Conservation (phyloP, 2,797 vertebrate species). For the Oreonectes daqikongensis region DNA sequence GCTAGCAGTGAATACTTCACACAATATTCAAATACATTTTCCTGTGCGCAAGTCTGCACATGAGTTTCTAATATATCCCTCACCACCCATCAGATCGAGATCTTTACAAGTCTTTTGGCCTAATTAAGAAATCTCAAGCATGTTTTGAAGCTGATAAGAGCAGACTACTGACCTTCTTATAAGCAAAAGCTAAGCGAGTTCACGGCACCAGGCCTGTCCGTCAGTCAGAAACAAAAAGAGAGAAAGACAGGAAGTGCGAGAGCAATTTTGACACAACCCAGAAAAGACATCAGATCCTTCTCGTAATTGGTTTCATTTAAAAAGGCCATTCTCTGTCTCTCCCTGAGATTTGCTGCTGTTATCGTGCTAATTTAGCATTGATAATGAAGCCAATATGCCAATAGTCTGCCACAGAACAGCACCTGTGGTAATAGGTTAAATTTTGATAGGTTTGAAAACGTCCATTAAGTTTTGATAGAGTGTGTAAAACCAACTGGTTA, state of each 20-base stretch:
- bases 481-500: neutral
- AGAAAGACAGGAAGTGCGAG: conserved; percentile 73
- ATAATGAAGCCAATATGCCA: conserved; percentile 62
- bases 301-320: conserved; percentile 52
- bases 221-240: conserved; percentile 69
- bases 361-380: conserved; percentile 13
- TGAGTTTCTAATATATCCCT: conserved; percentile 46
- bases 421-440: conserved; percentile 67
- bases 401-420: conserved; percentile 69
- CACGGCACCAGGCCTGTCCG: conserved; percentile 56
- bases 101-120: conserved; percentile 71
- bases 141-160: conserved; percentile 76
- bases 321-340: conserved; percentile 35
- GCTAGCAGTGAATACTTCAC: conserved; percentile 22
- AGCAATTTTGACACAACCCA: conserved; percentile 35
- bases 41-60: conserved; percentile 1
- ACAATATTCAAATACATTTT: conserved; percentile 1
- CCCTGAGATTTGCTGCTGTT: conserved; percentile 13
- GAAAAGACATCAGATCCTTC: conserved; percentile 22
- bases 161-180: conserved; percentile 80
- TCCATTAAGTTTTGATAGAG: too few relatives aligned
- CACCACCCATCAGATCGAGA: conserved; percentile 60
- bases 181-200: conserved; percentile 62
- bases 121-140: conserved; percentile 83
- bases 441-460: neutral